Conservation (phyloP, 2,888 invertebrate species). For the Lobophora halterata region DNA sequence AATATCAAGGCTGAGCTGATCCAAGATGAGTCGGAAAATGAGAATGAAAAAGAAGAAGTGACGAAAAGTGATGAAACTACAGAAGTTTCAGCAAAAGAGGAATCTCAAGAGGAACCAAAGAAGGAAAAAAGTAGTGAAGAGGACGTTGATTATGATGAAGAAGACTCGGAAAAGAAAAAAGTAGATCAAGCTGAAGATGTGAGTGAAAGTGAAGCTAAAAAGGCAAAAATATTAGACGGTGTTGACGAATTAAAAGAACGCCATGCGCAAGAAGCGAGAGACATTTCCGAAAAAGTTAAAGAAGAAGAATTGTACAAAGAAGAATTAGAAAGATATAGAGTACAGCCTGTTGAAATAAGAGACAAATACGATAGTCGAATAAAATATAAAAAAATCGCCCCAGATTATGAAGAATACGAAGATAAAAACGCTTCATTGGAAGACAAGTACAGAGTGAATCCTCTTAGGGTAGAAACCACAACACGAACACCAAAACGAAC, state of each 20-base stretch:
- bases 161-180: slow-evolving; percentile 41
- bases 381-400: slow-evolving; percentile 23
- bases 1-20: slow-evolving; percentile 17
- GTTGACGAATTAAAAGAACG: slow-evolving; percentile 67
- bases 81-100: slow-evolving; percentile 21
- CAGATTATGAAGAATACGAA: slow-evolving; percentile 63
- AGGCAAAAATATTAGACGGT: slow-evolving; percentile 56
- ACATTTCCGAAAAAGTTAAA: slow-evolving; percentile 58
- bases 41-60: slow-evolving; percentile 21
- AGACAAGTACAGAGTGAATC: slow-evolving; percentile 52
- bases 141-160: slow-evolving; percentile 46
- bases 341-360: slow-evolving; percentile 18
- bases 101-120: slow-evolving; percentile 14
- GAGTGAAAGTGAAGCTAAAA: slow-evolving; percentile 58
- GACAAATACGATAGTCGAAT: slow-evolving; percentile 45
- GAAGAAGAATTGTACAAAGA: slow-evolving; percentile 65
- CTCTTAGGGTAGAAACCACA: slow-evolving; percentile 27
- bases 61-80: slow-evolving; percentile 15
- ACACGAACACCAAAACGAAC: slow-evolving; percentile 34
- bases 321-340: slow-evolving; percentile 35
- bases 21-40: slow-evolving; percentile 7
- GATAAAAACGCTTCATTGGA: slow-evolving; percentile 38
- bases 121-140: slow-evolving; percentile 21
- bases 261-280: slow-evolving; percentile 61
- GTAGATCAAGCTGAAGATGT: slow-evolving; percentile 35